phyloP scores from a whole-genome alignment of 1,140 invertebrate species.

The Zaprionus camerounensis region DNA sequence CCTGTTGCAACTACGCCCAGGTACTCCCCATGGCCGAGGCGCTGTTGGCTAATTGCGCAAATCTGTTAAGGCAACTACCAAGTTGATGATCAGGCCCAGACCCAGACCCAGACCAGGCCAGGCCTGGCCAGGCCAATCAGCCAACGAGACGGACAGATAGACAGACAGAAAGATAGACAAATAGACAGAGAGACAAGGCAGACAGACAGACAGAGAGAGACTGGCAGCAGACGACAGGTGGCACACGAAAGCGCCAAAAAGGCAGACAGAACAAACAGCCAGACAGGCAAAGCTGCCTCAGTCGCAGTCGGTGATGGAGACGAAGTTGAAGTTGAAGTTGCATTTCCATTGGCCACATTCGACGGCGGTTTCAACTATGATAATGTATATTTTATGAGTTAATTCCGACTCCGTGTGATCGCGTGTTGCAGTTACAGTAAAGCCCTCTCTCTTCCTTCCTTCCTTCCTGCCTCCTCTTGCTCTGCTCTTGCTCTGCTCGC shows the following conservation, averaged over 20 bases:
- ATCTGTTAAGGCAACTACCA: slow-evolving; percentile 76
- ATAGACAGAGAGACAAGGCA: slow-evolving; percentile 10
- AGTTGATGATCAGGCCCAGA: slow-evolving; percentile 57
- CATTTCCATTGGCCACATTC: slow-evolving; percentile 27
- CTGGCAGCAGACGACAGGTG: slow-evolving; percentile 64
- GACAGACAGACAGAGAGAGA: slow-evolving; percentile 34
- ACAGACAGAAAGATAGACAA: slow-evolving; percentile 46
- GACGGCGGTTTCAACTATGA: slow-evolving; percentile 65
- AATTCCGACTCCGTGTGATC: slow-evolving; percentile 62
- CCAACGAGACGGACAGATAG: slow-evolving; percentile 25
- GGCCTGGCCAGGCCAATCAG: slow-evolving; percentile 57
- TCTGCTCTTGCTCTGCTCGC: not conserved
- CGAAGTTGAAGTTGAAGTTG: slow-evolving; percentile 25
- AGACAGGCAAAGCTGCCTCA: slow-evolving; percentile 18
- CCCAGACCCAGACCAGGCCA: not conserved
- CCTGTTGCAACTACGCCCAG: slow-evolving; percentile 43
- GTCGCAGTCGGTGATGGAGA: slow-evolving; percentile 34
- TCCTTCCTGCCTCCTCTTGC: too few species aligned
- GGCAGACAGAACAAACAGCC: slow-evolving; percentile 64
- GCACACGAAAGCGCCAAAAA: slow-evolving; percentile 77
- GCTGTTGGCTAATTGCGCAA: slow-evolving; percentile 76
- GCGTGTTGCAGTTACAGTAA: slow-evolving; percentile 71
- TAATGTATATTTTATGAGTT: slow-evolving; percentile 83
- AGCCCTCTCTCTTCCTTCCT: slow-evolving; percentile 10
- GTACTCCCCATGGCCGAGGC: slow-evolving; percentile 11